Percentiles rank a stretch among this genome's conserved stretches.
phyloP scores from a whole-genome alignment of 2,797 vertebrate species.

The Pseudotriccus pelzelni region DNA sequence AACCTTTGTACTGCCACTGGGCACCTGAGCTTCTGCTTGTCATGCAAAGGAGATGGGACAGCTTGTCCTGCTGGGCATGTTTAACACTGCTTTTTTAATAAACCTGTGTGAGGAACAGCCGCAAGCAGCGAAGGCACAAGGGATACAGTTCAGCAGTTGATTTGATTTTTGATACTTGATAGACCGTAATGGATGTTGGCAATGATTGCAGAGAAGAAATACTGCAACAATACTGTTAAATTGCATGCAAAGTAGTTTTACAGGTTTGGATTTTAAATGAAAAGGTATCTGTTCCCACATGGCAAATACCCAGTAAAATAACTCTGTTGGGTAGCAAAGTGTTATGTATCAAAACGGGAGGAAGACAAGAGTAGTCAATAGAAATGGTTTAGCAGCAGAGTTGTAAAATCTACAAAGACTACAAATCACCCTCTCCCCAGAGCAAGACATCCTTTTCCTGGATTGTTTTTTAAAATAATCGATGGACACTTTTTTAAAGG shows the following conservation, averaged over 20 bases:
- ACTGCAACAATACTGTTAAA: background rate
- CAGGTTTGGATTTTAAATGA: background rate
- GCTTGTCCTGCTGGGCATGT: background rate
- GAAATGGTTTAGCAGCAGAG: background rate
- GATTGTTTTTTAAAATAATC: background rate
- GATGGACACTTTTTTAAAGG: background rate
- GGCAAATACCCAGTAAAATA: background rate
- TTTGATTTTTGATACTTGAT: background rate
- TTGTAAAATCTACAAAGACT: background rate
- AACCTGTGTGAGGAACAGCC: background rate
- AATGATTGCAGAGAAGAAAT: background rate
- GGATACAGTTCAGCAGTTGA: background rate
- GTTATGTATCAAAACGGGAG: background rate
- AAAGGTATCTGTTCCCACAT: background rate
- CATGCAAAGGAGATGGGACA: background rate
- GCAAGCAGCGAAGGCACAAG: background rate
- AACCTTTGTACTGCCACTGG: background rate
- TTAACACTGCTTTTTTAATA: background rate
- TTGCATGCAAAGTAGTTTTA: background rate
- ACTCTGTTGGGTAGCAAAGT: background rate
- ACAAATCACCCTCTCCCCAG: background rate
- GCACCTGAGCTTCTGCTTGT: background rate
- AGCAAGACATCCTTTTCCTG: background rate
- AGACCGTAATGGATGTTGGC: background rate
- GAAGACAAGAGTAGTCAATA: background rate